Conservation (phyloP, 2,113 vertebrate species). For the Podiceps cristatus region DNA sequence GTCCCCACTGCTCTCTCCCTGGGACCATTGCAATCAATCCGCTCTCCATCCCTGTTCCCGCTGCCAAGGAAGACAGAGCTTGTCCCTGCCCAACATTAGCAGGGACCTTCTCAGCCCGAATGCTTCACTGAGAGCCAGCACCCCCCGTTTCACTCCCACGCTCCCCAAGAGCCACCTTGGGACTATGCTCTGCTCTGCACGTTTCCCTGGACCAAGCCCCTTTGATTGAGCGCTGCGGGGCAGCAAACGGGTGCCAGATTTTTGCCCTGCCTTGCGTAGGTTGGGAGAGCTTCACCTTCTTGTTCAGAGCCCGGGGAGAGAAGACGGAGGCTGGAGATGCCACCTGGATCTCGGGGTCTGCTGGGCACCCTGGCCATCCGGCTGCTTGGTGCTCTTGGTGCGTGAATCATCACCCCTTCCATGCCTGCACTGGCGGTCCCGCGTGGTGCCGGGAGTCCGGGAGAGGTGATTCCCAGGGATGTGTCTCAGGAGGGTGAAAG, state of each 20-base stretch:
- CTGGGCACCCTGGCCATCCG: neutral
- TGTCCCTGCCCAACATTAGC: accelerated
- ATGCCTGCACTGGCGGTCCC: neutral
- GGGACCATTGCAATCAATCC: neutral
- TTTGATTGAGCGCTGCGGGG: neutral
- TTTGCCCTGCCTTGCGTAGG: neutral
- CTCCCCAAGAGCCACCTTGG: neutral
- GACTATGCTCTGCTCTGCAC: accelerated
- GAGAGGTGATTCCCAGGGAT: neutral
- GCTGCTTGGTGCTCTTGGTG: neutral
- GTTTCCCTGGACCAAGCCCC: neutral
- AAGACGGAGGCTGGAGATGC: neutral
- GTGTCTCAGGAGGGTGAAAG: neutral
- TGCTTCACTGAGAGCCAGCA: accelerated
- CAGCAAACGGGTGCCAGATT: neutral
- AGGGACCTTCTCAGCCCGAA: neutral
- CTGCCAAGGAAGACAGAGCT: neutral
- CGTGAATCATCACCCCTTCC: neutral
- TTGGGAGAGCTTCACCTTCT: neutral
- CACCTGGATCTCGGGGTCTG: neutral
- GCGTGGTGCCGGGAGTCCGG: accelerated
- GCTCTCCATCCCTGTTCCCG: neutral
- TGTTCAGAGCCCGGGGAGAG: neutral
- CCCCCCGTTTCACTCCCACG: accelerated
- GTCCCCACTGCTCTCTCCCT: neutral